phyloP scores from a whole-genome alignment of 2,797 vertebrate genomes.

The Scarus forsteni region DNA sequence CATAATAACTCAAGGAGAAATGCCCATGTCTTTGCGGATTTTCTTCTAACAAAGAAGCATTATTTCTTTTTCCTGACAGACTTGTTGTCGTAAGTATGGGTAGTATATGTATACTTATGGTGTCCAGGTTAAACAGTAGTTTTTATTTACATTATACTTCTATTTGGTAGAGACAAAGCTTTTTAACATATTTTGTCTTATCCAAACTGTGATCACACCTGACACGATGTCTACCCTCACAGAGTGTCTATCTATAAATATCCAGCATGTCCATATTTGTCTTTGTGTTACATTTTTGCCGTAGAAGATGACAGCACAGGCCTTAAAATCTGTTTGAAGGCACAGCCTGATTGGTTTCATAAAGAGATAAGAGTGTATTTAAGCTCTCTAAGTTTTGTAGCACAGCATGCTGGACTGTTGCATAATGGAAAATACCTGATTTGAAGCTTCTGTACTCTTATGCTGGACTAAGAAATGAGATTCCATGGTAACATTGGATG shows the following conservation, averaged over 20 bases:
- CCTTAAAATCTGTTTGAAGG: too few relatives aligned
- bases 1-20: not conserved
- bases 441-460: not conserved
- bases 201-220: not conserved
- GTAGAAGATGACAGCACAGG: not conserved
- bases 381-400: not conserved
- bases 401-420: not conserved
- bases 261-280: not conserved
- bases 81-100: not conserved
- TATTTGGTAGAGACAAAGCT: not conserved
- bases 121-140: not conserved
- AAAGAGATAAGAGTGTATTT: not conserved
- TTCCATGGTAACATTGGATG: constrained; percentile 32
- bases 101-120: too few relatives aligned
- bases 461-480: not conserved
- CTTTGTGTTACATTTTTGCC: not conserved
- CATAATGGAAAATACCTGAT: constrained; percentile 2
- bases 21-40: not conserved
- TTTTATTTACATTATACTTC: not conserved
- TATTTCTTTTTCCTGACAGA: not conserved
- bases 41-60: not conserved
- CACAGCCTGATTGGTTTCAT: not conserved
- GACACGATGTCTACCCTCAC: not conserved
- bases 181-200: constrained; percentile 3
- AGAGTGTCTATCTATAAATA: not conserved